Evolutionary conservation across 1,140 invertebrate genomes (phyloP), one percentile per base, ranked within the genome.

Genomic region (Neodiprion lecontei): DNA sequence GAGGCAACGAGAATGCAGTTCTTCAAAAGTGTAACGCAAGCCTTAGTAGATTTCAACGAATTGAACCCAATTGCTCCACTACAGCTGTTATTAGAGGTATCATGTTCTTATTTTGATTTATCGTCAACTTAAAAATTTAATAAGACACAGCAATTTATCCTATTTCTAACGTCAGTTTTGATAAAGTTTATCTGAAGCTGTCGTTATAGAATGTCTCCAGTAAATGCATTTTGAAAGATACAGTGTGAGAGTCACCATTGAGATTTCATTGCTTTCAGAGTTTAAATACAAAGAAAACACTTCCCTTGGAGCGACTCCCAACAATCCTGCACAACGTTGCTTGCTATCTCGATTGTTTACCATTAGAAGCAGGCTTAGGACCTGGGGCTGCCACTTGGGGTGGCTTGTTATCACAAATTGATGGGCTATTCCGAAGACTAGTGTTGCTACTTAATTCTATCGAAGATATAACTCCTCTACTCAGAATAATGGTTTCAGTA

Each of bases 31-130:
- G 95, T 99, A 76, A 94, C 96, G 2, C 92, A 95, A 82, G 95
- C 97, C 0, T 89, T 99, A 75, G 91, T 95, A n/a, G 98, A 99
- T 88, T 99, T 99, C 88, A 95, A 95, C 83, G 98, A 99, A 86
- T 86, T 99, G 65, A 99, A 97, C 87, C 96, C 97, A 8, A 95
- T 98, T 73, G 96, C 97, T 50, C 97, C 98, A 12, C 89, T 99
- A 70, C 96, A 98, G 82, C 88, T 97, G 76, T 88, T 99, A 10
- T 91, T 99, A 66, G 97, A 99, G 88, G 95, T 94, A 88, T 28
- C 65, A 50, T 11, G 81, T 71, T 48, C 7, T 28, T 23, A 50
- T 72, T 75, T 72, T 67, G 53, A 78, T 76, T 76, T 5, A 40
- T 40, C 5, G 5, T 40, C 5, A 3, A 40, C 28, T 40, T 1